These are phyloP conservation scores for Lochmaea crataegi DNA, from an alignment of 2,888 invertebrate species.

Conservation along the genomic window DNA sequence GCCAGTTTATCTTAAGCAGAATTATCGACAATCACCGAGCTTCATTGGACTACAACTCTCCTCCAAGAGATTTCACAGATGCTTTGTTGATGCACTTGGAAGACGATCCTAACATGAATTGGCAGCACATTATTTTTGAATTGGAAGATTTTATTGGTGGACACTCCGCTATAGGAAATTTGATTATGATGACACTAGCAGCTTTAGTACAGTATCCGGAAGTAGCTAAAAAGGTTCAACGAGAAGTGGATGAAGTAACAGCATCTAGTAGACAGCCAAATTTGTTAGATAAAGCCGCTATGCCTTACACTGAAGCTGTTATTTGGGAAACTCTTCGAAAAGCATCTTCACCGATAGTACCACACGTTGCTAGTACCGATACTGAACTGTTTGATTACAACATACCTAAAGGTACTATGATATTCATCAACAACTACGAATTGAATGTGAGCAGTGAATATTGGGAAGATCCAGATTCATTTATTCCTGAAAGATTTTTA, in stretches of 20 bases:
- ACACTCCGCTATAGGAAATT: conserved; percentile 87
- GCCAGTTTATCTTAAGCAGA: conserved; percentile 78
- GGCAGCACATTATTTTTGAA: conserved; percentile 84
- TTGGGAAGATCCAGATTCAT: conserved; percentile 79
- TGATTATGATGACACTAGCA: conserved; percentile 81
- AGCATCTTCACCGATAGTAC: conserved; percentile 89
- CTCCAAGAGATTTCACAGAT: conserved; percentile 83
- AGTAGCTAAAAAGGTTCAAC: conserved; percentile 73
- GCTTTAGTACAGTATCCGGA: conserved; percentile 76
- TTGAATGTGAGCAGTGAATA: conserved; percentile 79
- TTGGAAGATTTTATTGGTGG: conserved; percentile 90
- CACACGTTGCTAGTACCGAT: conserved; percentile 86
- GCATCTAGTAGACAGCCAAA: conserved; percentile 69
- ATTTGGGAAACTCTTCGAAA: conserved; percentile 83
- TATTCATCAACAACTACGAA: conserved; percentile 87
- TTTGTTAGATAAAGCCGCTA: conserved; percentile 73
- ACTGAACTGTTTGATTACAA: conserved; percentile 78
- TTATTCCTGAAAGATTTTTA: conserved; percentile 82
- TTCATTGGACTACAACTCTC: conserved; percentile 70
- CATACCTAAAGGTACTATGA: conserved; percentile 81
- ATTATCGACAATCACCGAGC: conserved; percentile 71
- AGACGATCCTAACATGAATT: conserved; percentile 72
- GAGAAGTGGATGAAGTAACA: conserved; percentile 75
- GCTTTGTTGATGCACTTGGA: conserved; percentile 77
- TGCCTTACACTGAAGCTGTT: conserved; percentile 86